Evolutionary conservation across 2,113 vertebrate species (phyloP), one percentile per base, ranked within the genome.

Genomic region (Ailuropoda melanoleuca): DNA sequence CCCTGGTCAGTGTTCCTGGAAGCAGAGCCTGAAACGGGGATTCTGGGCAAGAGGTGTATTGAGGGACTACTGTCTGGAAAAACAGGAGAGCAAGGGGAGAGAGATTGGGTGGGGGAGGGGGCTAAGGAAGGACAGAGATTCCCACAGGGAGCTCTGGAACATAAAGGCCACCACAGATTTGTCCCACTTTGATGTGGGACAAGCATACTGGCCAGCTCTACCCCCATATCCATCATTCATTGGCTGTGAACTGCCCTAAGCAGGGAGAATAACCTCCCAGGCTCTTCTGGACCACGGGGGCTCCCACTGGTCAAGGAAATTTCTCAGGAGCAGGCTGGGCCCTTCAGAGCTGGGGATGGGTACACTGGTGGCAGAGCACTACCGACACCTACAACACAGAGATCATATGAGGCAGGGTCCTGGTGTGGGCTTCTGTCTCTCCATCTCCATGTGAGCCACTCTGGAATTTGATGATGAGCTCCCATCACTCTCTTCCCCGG

Each of bases 311-410:
- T 64, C 64, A 53, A 64, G 11, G 19, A 37, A 2, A n/a, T 0
- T 23, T 85, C 39, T 75, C 43, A 56, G 87, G 74, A 93, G 62
- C 93, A 86, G 77, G 43, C 85, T 12, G 23, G n/a, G 62, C 56
- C 74, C 26, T 24, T 3, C 24, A n/a, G 23, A 17, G 18, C 43
- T 64, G 17, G 34, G 72, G 53, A 58, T 17, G 31, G 29, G 39
- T 34, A 66, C 62, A 66, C 62, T 1, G 31, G 62, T 3, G 46
- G 53, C 14, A 37, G 48, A 39, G 3, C 60, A 3, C 56, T 23
- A 29, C 0, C 17, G 1, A 19, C 1, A 15, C 9, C 80, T 5
- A 8, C 26, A 0, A 1, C 26, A 39, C n/a, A 8, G 48, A 15
- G 43, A 29, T 1, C 1, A 2, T 13, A 4, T 0, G 46, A 86